Evolutionary conservation across 2,113 vertebrate species (phyloP).

Genomic region (Actinemys pallida): DNA sequence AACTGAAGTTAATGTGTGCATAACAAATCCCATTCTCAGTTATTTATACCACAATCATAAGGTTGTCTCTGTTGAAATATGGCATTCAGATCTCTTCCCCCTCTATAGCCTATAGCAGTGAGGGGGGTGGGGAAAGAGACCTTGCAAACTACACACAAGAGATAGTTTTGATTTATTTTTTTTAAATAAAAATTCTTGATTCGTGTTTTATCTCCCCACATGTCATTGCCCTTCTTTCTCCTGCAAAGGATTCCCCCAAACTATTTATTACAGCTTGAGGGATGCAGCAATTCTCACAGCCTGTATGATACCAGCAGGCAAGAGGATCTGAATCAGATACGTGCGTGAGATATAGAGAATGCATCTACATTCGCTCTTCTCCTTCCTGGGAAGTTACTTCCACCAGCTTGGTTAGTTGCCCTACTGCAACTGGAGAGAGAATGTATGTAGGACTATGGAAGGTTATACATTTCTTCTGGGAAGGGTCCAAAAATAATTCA

Average conservation of each 20-base stretch:
- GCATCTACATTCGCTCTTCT: neutral
- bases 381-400: neutral
- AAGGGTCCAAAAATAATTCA: neutral
- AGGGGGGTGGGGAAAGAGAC: too few relatives aligned
- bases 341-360: neutral
- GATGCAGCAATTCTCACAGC: neutral
- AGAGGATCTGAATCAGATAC: neutral
- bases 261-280: neutral
- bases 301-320: neutral
- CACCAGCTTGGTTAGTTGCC: neutral
- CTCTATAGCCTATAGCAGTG: neutral
- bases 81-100: neutral
- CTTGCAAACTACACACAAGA: neutral
- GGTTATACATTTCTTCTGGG: neutral
- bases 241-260: neutral
- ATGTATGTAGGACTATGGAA: accelerated
- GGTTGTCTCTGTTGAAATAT: neutral
- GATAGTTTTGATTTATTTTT: neutral
- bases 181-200: neutral
- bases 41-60: constrained; percentile 12
- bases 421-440: neutral
- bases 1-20: constrained; percentile 44
- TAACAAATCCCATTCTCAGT: constrained; percentile 11
- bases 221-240: neutral
- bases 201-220: neutral